Evolutionary conservation across 2,113 vertebrate genomes (phyloP).

Genomic region (Macrotis lagotis): DNA sequence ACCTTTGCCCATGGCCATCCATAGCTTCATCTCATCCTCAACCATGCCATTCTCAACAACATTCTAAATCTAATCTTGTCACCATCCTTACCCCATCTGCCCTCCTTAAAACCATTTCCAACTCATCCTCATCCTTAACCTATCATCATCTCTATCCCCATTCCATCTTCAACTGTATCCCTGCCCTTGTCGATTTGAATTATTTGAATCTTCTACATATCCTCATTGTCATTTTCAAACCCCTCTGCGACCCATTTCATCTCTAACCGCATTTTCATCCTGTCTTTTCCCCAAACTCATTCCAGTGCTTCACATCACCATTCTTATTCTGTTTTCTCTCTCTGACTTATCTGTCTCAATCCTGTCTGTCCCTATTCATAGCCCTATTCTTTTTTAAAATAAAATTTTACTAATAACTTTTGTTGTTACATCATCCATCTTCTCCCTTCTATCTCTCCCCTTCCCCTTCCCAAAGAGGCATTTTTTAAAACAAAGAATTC

Average conservation of each 20-base stretch:
- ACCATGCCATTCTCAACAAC: background rate
- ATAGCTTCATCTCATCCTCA: too few species aligned
- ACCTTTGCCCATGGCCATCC: too few species aligned
- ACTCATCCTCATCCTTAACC: background rate
- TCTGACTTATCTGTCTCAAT: background rate
- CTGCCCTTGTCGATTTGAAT: too few species aligned
- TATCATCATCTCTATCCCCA: background rate
- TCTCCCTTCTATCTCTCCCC: background rate
- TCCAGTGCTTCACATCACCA: background rate
- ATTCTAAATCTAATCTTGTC: background rate
- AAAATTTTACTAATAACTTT: background rate
- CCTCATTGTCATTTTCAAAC: too few species aligned
- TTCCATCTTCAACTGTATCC: too few species aligned
- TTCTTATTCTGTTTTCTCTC: background rate
- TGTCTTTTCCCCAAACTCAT: background rate
- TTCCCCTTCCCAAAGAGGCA: background rate
- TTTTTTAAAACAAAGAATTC: background rate
- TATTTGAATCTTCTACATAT: too few species aligned
- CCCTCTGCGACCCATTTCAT: background rate
- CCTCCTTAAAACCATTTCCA: background rate
- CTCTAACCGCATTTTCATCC: background rate
- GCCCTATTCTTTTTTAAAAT: background rate
- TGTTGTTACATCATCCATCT: background rate
- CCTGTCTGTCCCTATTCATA: background rate
- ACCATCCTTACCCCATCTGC: background rate